A percentile compares a stretch with the other conserved stretches of the same genome.
Evolutionary conservation across 1,140 invertebrate species (phyloP).

Genomic region (Bombus soroeensis): DNA sequence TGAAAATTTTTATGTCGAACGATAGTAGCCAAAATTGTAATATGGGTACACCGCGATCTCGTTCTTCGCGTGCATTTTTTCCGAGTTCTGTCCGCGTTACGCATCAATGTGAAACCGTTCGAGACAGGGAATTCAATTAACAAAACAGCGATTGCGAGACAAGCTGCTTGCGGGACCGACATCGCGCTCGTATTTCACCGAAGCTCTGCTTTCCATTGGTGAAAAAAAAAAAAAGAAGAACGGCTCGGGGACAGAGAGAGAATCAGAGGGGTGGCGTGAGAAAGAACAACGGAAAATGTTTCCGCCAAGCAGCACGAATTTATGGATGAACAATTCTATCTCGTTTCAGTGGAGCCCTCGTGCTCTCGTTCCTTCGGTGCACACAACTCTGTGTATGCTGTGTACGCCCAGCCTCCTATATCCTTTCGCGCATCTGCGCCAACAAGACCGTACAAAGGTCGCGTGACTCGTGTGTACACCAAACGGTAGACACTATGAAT

Average conservation of each 20-base stretch:
- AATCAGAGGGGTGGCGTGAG: slow-evolving; percentile 5
- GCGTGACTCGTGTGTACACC: slow-evolving; percentile 48
- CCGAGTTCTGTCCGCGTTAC: not conserved
- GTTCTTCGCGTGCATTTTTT: not conserved
- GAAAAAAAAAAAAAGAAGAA: not conserved
- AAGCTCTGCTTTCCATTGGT: slow-evolving; percentile 26
- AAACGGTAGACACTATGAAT: slow-evolving; percentile 54
- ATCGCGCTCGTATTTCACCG: slow-evolving; percentile 54
- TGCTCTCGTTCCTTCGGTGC: slow-evolving; percentile 46
- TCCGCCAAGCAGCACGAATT: slow-evolving; percentile 66
- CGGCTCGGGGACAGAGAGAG: not conserved
- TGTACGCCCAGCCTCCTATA: slow-evolving; percentile 13
- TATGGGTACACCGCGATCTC: not conserved
- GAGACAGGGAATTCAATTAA: slow-evolving; percentile 65
- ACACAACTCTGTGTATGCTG: slow-evolving; percentile 3
- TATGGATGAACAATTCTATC: slow-evolving; percentile 69
- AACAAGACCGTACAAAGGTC: slow-evolving; percentile 53
- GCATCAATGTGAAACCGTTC: slow-evolving; percentile 44
- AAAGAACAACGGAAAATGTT: slow-evolving; percentile 62
- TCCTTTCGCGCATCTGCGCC: slow-evolving; percentile 54
- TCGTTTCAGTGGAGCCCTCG: slow-evolving; percentile 44
- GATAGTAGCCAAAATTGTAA: not conserved
- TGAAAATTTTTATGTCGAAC: slow-evolving; percentile 30
- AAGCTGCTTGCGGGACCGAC: slow-evolving; percentile 55
- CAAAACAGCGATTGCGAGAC: slow-evolving; percentile 60